Percentiles rank a stretch among this genome's conserved stretches.
Conservation (phyloP, 1,140 invertebrate genomes). For the Cydia amplana region DNA sequence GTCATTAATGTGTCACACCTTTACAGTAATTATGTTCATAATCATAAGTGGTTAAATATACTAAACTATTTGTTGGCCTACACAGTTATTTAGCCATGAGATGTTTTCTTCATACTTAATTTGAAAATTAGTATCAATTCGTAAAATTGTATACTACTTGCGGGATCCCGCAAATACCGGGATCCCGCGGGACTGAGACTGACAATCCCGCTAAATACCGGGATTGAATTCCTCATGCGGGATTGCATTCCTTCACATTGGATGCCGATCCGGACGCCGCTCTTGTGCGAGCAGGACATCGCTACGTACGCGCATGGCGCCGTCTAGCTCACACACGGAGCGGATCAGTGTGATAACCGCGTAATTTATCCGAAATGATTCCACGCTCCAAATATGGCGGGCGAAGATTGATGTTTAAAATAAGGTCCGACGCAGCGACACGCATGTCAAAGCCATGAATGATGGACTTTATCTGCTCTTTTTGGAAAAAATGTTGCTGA, state of each 20-base stretch:
- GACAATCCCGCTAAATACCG: too few relatives aligned
- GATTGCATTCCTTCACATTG: too few relatives aligned
- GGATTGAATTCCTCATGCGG: too few relatives aligned
- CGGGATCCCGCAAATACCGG: too few relatives aligned
- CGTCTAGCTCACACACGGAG: too few relatives aligned
- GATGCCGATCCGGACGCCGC: too few relatives aligned
- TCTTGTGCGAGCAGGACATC: too few relatives aligned
- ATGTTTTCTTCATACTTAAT: not conserved
- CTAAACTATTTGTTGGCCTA: not conserved
- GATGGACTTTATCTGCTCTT: slow-evolving; percentile 17
- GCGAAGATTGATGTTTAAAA: slow-evolving; percentile 14
- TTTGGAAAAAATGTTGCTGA: slow-evolving; percentile 1
- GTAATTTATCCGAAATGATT: not conserved
- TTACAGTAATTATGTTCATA: not conserved
- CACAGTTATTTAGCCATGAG: not conserved
- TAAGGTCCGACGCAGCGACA: slow-evolving; percentile 12
- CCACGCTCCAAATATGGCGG: slow-evolving; percentile 8
- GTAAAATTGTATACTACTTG: too few relatives aligned
- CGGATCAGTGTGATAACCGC: not conserved
- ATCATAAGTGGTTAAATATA: not conserved
- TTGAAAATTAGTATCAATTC: too few relatives aligned
- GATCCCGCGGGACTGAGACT: too few relatives aligned
- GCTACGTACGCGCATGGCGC: too few relatives aligned
- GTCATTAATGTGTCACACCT: slow-evolving; percentile 10
- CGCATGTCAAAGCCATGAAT: not conserved